Evolutionary conservation across 2,888 invertebrate species (phyloP).

Genomic region (Dryobotodes eremita): DNA sequence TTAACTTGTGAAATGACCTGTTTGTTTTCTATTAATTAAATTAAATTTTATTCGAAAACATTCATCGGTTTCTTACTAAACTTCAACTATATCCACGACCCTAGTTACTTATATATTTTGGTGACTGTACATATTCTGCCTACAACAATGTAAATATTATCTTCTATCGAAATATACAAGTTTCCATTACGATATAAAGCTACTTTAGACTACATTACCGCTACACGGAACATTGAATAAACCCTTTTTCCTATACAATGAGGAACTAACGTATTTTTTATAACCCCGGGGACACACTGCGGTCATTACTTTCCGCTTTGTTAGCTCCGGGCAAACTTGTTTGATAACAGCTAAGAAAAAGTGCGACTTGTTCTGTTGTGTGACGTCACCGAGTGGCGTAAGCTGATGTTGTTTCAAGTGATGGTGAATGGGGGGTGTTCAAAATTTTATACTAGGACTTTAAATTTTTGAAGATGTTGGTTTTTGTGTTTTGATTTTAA

Average conservation of each 20-base stretch:
- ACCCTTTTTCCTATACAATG: constrained; percentile 60
- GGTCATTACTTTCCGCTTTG: constrained; percentile 67
- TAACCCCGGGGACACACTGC: constrained; percentile 58
- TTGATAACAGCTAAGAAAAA: constrained; percentile 50
- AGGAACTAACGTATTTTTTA: constrained; percentile 63
- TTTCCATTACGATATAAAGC: constrained; percentile 41
- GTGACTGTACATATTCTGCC: no score
- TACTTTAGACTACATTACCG: constrained; percentile 46
- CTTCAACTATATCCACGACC: no score
- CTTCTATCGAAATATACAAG: not conserved
- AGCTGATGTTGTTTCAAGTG: constrained; percentile 20
- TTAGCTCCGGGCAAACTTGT: constrained; percentile 56
- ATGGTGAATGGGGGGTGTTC: not conserved
- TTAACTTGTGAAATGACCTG: no score
- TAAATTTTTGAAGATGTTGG: not conserved
- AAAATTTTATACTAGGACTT: not conserved
- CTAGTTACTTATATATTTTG: no score
- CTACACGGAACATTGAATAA: constrained; percentile 50
- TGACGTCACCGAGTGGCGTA: constrained; percentile 16
- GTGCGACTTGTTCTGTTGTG: not conserved
- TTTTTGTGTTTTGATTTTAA: not conserved
- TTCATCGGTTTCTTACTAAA: no score
- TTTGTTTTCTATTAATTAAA: no score
- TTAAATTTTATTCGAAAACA: no score
- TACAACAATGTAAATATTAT: constrained; percentile 9